Evolutionary conservation across 2,888 invertebrate genomes (phyloP).

Genomic region (Drosophila putrida): DNA sequence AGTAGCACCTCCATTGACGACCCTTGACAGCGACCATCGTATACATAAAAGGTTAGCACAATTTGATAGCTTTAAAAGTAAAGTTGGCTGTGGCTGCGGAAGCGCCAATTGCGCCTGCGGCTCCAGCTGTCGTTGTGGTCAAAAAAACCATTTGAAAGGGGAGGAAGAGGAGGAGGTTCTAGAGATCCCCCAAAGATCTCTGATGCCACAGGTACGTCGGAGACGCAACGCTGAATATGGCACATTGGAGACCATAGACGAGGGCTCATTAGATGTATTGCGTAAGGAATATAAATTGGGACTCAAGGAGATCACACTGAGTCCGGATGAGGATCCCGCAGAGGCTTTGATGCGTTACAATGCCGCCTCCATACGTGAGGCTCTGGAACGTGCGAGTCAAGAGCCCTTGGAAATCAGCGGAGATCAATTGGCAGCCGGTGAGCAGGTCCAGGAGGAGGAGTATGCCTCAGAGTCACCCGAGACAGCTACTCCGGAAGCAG

Average conservation of each 20-base stretch:
- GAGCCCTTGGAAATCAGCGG: slow-evolving; percentile 76
- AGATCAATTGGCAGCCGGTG: slow-evolving; percentile 44
- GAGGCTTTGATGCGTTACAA: slow-evolving; percentile 83
- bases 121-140: slow-evolving; percentile 21
- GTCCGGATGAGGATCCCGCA: slow-evolving; percentile 82
- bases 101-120: slow-evolving; percentile 44
- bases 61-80: slow-evolving; percentile 22
- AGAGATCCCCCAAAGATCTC: too few relatives aligned
- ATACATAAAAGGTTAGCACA: slow-evolving; percentile 74
- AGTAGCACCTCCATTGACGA: slow-evolving; percentile 7
- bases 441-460: slow-evolving; percentile 13
- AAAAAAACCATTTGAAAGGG: not conserved
- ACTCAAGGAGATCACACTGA: slow-evolving; percentile 82
- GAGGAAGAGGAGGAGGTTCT: not conserved
- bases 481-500: not conserved
- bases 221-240: slow-evolving; percentile 65
- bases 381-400: slow-evolving; percentile 73
- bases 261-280: slow-evolving; percentile 73
- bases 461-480: not conserved
- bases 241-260: slow-evolving; percentile 81
- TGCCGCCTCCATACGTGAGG: slow-evolving; percentile 81
- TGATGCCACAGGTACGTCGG: slow-evolving; percentile 6
- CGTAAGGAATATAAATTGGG: slow-evolving; percentile 79
- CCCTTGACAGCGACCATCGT: slow-evolving; percentile 55
- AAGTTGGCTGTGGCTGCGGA: slow-evolving; percentile 37